phyloP scores from a whole-genome alignment of 1,140 invertebrate genomes.

The Pteromalus puparum region DNA sequence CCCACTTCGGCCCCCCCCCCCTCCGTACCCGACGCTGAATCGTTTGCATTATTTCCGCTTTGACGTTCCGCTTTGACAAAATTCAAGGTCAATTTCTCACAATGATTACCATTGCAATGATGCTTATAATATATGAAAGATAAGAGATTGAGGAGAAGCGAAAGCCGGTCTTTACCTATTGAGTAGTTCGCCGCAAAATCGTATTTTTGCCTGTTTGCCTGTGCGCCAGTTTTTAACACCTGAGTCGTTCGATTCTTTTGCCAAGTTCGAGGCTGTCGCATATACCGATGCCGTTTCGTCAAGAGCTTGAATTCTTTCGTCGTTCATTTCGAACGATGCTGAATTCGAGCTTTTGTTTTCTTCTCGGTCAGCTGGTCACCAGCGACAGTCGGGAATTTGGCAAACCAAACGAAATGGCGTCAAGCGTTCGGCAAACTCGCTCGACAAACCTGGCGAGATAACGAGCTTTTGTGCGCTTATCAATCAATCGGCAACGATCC shows the following conservation, averaged over 20 bases:
- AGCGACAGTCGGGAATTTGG: not conserved
- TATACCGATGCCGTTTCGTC: too few species aligned
- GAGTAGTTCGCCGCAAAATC: conserved; percentile 44
- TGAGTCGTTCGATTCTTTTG: conserved; percentile 20
- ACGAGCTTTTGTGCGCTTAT: conserved; percentile 32
- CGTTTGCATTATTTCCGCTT: conserved; percentile 49
- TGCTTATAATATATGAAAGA: not conserved
- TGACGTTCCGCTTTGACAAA: conserved; percentile 55
- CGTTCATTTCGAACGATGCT: too few species aligned
- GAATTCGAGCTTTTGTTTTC: not conserved
- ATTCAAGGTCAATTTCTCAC: conserved; percentile 52
- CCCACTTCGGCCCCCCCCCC: not conserved
- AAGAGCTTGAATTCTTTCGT: not conserved
- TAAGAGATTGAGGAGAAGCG: conserved; percentile 36
- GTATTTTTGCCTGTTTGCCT: conserved; percentile 22
- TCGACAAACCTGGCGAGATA: conserved; percentile 22
- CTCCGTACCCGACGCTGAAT: not conserved
- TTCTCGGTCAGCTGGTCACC: not conserved
- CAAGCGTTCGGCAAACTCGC: conserved; percentile 34
- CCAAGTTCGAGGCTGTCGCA: not conserved
- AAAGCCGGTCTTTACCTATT: conserved; percentile 45
- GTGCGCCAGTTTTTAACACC: conserved; percentile 30
- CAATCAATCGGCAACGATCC: conserved; percentile 47
- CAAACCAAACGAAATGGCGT: conserved; percentile 29
- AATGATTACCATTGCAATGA: conserved; percentile 39